Percentiles rank a stretch among this genome's conserved stretches.
These are phyloP conservation scores for Lacanobia wlatinum DNA, from an alignment of 2,888 invertebrate genomes.

Conservation along the genomic window DNA sequence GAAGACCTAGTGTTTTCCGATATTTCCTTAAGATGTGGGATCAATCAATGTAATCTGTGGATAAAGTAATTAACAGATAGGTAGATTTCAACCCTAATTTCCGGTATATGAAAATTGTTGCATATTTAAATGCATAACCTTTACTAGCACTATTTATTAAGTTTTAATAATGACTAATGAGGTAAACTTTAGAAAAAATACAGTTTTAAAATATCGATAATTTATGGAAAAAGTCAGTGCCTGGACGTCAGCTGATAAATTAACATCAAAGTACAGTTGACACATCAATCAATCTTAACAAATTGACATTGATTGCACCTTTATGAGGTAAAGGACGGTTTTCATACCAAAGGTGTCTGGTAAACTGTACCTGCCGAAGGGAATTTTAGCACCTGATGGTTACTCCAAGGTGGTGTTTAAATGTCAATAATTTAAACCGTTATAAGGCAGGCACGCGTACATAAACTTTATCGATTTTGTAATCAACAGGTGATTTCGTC, in stretches of 20 bases:
- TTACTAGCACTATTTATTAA: background rate
- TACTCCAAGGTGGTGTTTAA: background rate
- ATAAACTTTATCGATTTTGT: slow-evolving; percentile 47
- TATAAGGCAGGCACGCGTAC: background rate
- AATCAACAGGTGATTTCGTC: slow-evolving; percentile 55
- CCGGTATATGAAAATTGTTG: background rate
- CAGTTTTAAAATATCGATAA: slow-evolving; percentile 12
- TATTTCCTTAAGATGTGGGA: too few relatives aligned
- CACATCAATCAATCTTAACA: background rate
- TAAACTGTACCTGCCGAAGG: background rate
- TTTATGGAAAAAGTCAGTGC: background rate
- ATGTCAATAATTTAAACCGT: slow-evolving; percentile 39
- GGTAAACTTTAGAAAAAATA: background rate
- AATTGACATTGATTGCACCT: background rate
- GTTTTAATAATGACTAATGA: slow-evolving; percentile 19
- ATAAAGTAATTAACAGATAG: background rate
- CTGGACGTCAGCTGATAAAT: slow-evolving; percentile 14
- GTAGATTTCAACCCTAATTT: background rate
- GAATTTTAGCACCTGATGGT: slow-evolving; percentile 17
- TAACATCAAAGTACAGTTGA: background rate
- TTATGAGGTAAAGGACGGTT: background rate
- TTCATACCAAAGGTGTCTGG: background rate
- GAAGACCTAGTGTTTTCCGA: too few relatives aligned
- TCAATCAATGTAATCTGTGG: too few relatives aligned
- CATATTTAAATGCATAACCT: background rate